These are phyloP conservation scores for Ormia ochracea DNA, from an alignment of 2,888 invertebrate species.

Conservation along the genomic window DNA sequence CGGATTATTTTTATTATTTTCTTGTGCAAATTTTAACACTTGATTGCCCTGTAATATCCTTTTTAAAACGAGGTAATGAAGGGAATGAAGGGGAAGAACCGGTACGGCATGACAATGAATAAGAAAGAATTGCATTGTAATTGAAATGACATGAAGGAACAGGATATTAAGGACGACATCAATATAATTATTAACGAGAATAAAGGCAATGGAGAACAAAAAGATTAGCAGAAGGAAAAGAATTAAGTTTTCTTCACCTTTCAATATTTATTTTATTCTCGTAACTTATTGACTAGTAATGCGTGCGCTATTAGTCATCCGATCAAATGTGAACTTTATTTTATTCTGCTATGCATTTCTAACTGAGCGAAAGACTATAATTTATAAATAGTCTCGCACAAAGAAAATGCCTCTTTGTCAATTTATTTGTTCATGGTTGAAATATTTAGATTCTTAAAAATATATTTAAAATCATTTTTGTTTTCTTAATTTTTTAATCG, in stretches of 20 bases:
- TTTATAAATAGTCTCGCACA: slow-evolving; percentile 22
- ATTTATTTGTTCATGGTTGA: slow-evolving; percentile 62
- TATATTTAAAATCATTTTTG: slow-evolving; percentile 23
- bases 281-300: slow-evolving; percentile 44
- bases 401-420: slow-evolving; percentile 57
- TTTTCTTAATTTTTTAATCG: too few relatives aligned
- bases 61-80: slow-evolving; percentile 1
- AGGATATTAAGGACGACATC: slow-evolving; percentile 51
- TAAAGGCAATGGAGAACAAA: background rate
- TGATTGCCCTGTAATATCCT: slow-evolving; percentile 47
- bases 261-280: background rate
- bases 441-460: slow-evolving; percentile 50
- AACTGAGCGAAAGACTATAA: slow-evolving; percentile 1
- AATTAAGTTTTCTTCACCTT: background rate
- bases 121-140: slow-evolving; percentile 48
- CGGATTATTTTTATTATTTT: background rate
- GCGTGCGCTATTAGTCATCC: slow-evolving; percentile 46
- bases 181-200: slow-evolving; percentile 35
- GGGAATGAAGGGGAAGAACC: background rate
- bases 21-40: slow-evolving; percentile 40
- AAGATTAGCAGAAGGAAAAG: background rate
- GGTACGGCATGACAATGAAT: slow-evolving; percentile 11
- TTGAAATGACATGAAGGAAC: slow-evolving; percentile 49
- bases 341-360: background rate
- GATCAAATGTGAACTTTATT: slow-evolving; percentile 9